Evolutionary conservation across 2,888 invertebrate genomes (phyloP).

Genomic region (Lapara coniferarum): DNA sequence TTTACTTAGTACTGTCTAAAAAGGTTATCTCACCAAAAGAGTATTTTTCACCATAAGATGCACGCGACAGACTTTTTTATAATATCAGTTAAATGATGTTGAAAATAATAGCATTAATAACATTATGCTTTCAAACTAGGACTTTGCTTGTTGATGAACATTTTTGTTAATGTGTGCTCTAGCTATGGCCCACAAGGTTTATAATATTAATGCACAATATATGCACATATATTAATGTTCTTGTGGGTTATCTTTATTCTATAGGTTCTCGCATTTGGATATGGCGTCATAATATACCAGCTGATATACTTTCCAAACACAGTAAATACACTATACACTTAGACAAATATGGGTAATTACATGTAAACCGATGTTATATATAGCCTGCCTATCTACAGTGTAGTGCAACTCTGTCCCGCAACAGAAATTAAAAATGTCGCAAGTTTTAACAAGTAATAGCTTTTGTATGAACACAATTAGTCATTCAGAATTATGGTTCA

Average conservation of each 20-base stretch:
- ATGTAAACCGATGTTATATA: conserved; percentile 4
- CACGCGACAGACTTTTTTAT: no score
- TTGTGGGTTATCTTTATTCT: conserved; percentile 7
- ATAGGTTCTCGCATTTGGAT: conserved; percentile 16
- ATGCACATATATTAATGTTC: conserved; percentile 1
- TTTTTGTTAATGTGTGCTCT: background rate
- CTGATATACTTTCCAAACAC: conserved; percentile 15
- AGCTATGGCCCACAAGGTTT: no score
- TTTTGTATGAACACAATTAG: no score
- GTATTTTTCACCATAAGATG: no score
- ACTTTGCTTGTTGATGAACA: background rate
- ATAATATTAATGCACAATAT: background rate
- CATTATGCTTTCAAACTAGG: background rate
- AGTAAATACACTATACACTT: conserved; percentile 12
- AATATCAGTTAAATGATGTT: no score
- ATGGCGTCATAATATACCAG: conserved; percentile 15
- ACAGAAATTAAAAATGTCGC: background rate
- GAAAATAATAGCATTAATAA: no score
- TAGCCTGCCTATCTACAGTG: background rate
- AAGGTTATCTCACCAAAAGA: no score
- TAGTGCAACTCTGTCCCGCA: background rate
- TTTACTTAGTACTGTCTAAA: no score
- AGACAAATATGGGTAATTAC: background rate
- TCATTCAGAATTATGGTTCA: no score
- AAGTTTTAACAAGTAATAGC: no score